Conservation (phyloP, 2,888 invertebrate species). For the Clepsis dumicolana region DNA sequence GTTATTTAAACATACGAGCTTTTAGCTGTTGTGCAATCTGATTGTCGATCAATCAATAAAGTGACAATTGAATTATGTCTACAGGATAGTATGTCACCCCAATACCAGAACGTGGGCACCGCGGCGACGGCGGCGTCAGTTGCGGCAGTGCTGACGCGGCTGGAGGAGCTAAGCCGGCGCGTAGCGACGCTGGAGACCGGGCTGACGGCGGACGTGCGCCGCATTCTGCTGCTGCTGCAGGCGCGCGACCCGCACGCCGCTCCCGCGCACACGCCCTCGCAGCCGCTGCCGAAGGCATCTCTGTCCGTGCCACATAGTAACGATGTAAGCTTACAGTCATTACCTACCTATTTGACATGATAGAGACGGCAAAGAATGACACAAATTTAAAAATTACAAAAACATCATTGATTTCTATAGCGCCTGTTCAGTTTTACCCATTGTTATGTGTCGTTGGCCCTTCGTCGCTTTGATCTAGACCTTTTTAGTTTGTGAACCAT, state of each 20-base stretch:
- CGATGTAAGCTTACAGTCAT: constrained; percentile 57
- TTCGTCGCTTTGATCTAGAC: too few species aligned
- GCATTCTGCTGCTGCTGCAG: constrained; percentile 89
- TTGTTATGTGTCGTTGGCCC: too few species aligned
- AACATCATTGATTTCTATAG: too few species aligned
- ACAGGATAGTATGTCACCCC: constrained; percentile 79
- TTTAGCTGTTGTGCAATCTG: too few species aligned
- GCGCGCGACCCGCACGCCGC: constrained; percentile 65
- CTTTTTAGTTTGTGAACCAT: too few species aligned
- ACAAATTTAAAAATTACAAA: too few species aligned
- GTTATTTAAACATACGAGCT: neutral
- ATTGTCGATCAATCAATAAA: neutral
- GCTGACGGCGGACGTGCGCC: constrained; percentile 90
- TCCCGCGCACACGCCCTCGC: constrained; percentile 56
- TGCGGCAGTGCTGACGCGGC: constrained; percentile 87
- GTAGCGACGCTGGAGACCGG: constrained; percentile 90
- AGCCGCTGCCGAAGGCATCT: constrained; percentile 61
- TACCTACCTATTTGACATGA: neutral
- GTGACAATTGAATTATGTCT: constrained; percentile 37
- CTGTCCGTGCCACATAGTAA: constrained; percentile 77
- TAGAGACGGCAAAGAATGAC: too few species aligned
- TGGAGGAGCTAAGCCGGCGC: constrained; percentile 89
- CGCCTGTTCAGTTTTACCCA: too few species aligned
- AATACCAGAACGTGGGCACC: constrained; percentile 79
- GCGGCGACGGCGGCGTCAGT: constrained; percentile 74